Evolutionary conservation across 2,888 invertebrate genomes (phyloP).

Genomic region (Therioaphis trifolii): DNA sequence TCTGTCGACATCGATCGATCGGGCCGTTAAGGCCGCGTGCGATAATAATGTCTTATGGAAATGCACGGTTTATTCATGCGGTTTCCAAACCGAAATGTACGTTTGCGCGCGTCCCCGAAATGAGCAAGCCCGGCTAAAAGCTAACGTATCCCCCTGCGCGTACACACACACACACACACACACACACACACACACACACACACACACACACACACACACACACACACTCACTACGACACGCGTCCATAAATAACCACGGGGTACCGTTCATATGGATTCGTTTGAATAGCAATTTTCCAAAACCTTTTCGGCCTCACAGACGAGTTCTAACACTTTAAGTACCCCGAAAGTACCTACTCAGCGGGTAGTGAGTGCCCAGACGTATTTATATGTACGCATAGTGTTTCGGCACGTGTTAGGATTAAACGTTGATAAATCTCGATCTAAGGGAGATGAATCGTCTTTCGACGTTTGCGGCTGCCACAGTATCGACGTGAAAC

Average conservation of each 20-base stretch:
- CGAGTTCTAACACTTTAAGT: too few relatives aligned
- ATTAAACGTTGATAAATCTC: conserved; percentile 12
- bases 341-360: too few relatives aligned
- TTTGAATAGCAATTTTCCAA: conserved; percentile 36
- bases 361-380: conserved; percentile 9
- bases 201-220: too few relatives aligned
- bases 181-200: too few relatives aligned
- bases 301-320: conserved; percentile 14
- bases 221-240: too few relatives aligned
- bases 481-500: too few relatives aligned
- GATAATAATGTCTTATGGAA: conserved; percentile 1
- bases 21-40: neutral
- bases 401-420: neutral
- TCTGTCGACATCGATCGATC: neutral
- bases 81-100: neutral
- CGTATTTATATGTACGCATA: neutral
- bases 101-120: neutral
- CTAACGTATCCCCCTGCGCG: neutral
- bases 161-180: neutral
- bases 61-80: neutral
- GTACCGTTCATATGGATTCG: neutral
- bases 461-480: too few relatives aligned
- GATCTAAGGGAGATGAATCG: too few relatives aligned
- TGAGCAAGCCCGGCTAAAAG: neutral
- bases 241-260: too few relatives aligned